Evolutionary conservation across 1,140 invertebrate genomes (phyloP), one percentile per base, ranked within the genome.

Genomic region (Sycophaga agraensis): DNA sequence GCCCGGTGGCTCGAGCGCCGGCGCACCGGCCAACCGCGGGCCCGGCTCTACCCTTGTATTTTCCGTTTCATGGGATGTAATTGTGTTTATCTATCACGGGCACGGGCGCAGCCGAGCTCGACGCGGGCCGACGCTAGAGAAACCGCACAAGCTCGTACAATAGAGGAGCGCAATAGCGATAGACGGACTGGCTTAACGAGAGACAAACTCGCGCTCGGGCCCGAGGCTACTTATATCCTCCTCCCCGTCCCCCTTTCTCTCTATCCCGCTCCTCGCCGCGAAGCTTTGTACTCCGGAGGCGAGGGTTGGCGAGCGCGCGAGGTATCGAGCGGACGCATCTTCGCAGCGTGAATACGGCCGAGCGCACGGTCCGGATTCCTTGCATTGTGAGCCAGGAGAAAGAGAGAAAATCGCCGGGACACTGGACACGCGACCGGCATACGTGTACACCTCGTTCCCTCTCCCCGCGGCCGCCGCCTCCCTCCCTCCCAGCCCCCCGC

Each of bases 381-480:
- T 9, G 57, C 50, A 60, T 58, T 60, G 63, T 51, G 19, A 65
- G 24, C 9, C 3, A n/a, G 14, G 58, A 26, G 21, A 26, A 35
- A 11, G 22, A n/a, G 22, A 53, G 21, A 48, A 22, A 9, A 42
- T 19, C 55, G 50, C 51, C 55, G 53, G 61, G 68, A 64, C 70
- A 67, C 42, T 60, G 65, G 70, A 71, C 70, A 71, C 70, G 68
- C 70, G 70, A 71, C 70, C 64, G 66, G 68, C 68, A 71, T 71
- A 71, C 64, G 63, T 67, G 65, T 64, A 56, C 46, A 28, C 42
- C 39, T 51, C 40, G 42, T 40, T 43, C 16, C 21, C 40, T 43
- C 16, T 43, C 19, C n/a, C n/a, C n/a, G 28, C 28, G 28, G 28
- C 28, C 28, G 4, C 28, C 28, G 4, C 28, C 28, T 17, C 40